phyloP scores from a whole-genome alignment of 2,888 invertebrate genomes.

The Conomelus anceps region DNA sequence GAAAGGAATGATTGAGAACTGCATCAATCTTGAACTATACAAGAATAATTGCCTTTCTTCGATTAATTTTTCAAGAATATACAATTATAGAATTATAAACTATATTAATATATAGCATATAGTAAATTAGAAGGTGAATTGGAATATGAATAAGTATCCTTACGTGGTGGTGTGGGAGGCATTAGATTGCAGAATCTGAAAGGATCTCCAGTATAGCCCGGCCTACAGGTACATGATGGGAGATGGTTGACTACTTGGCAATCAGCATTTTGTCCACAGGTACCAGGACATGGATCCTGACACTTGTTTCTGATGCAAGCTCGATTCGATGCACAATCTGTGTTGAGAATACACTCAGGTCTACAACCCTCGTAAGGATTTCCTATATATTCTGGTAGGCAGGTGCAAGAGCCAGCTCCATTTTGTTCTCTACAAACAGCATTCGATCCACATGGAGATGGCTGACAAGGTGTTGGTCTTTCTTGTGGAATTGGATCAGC shows the following conservation, averaged over 20 bases:
- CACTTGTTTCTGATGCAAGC: conserved; percentile 71
- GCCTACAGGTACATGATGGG: conserved; percentile 75
- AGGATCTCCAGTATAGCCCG: conserved; percentile 64
- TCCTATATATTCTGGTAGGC: conserved; percentile 62
- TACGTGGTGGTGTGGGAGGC: conserved; percentile 47
- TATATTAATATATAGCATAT: too few species aligned
- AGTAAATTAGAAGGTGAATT: conserved; percentile 44
- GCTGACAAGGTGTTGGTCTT: conserved; percentile 55
- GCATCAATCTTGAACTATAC: too few species aligned
- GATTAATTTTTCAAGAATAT: too few species aligned
- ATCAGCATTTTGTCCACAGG: conserved; percentile 75
- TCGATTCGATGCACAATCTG: conserved; percentile 58
- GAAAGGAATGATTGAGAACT: too few species aligned
- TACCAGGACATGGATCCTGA: conserved; percentile 76
- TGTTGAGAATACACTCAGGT: conserved; percentile 66
- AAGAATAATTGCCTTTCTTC: too few species aligned
- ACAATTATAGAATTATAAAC: too few species aligned
- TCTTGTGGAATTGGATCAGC: conserved; percentile 41
- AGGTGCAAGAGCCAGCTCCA: conserved; percentile 62
- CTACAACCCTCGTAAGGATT: conserved; percentile 71
- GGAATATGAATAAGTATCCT: conserved; percentile 39
- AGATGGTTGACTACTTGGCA: conserved; percentile 79
- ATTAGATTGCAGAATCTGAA: conserved; percentile 53
- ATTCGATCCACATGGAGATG: conserved; percentile 69
- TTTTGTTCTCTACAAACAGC: conserved; percentile 65